Evolutionary conservation across 2,797 vertebrate genomes (phyloP), one percentile per base, ranked within the genome.

Genomic region (Potorous gilbertii): DNA sequence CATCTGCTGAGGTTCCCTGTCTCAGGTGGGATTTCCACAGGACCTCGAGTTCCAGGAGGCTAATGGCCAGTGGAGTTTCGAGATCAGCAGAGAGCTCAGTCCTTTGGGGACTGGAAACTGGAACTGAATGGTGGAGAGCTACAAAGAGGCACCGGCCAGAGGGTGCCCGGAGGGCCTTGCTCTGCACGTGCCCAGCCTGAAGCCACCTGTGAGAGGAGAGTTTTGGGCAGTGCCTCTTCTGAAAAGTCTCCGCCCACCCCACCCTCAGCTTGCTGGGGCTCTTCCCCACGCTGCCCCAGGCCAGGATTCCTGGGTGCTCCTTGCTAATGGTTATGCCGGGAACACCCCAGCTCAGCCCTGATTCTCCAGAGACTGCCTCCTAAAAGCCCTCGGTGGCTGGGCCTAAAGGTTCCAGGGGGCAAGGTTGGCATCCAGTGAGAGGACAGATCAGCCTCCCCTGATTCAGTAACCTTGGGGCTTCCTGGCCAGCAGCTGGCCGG

Each of bases 61-160:
- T 59, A 57, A 34, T 34, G 59, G 59, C 4, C 59, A 18, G 62
- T 3, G 14, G 34, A 24, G 57, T 24, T 3, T 11, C 10, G 10
- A 12, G 28, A 31, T 59, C 29, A 3, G 29, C 57, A 13, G 59
- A 34, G 29, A 40, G 14, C n/a, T 74, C 8, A 9, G n/a, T 2
- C 1, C 16, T 40, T 16, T 6, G 16, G 34, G 31, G 8, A 66
- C 0, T 4, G 4, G 62, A 18, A 13, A 1, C 62, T 0, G 1
- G 31, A n/a, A n/a, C 13, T 1, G 14, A 66, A 5, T 34, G 14
- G 5, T 4, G 5, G 62, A n/a, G n/a, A 74, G n/a, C 66, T 2
- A 5, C 1, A 0, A 12, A n/a, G 62, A n/a, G 16, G n/a, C 16
- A n/a, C 34, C 2, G n/a, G 62, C 62, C 62, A 74, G 16, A 16